Conservation (phyloP, 2,888 invertebrate species). For the Cephus spinipes region DNA sequence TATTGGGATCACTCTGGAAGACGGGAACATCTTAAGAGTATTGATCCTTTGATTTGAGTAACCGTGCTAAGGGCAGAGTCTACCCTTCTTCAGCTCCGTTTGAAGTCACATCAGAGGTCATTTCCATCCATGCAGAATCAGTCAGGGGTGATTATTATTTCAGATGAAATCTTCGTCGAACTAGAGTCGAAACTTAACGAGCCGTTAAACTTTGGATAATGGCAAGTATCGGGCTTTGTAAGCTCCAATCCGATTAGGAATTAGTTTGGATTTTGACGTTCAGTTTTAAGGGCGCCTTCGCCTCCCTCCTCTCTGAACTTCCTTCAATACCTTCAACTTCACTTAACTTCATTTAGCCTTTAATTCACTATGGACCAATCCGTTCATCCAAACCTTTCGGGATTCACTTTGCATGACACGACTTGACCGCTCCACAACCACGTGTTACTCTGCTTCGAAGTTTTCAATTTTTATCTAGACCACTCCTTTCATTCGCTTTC, state of each 20-base stretch:
- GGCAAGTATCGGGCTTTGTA: not conserved
- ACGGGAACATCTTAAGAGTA: not conserved
- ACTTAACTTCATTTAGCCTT: not conserved
- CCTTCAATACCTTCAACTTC: not conserved
- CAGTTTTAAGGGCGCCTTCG: not conserved
- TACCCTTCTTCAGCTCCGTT: not conserved
- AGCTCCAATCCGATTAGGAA: slow-evolving; percentile 45
- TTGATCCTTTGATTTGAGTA: not conserved
- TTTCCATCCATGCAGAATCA: not conserved
- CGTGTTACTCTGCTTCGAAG: not conserved
- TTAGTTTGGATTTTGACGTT: slow-evolving; percentile 44
- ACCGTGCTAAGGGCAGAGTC: not conserved
- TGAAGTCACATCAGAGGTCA: not conserved
- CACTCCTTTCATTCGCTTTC: not conserved
- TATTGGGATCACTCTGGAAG: not conserved
- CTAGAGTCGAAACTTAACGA: slow-evolving; percentile 4
- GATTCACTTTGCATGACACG: not conserved
- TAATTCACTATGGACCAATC: not conserved
- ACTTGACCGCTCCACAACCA: not conserved
- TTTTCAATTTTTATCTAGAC: not conserved
- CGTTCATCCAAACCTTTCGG: not conserved
- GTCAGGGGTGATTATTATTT: not conserved
- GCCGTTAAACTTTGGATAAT: slow-evolving; percentile 8
- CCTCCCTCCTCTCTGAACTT: not conserved
- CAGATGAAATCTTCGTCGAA: not conserved